Base-by-base conservation (phyloP, 1,140 invertebrate species). In the Melanaphis sacchari region DNA sequence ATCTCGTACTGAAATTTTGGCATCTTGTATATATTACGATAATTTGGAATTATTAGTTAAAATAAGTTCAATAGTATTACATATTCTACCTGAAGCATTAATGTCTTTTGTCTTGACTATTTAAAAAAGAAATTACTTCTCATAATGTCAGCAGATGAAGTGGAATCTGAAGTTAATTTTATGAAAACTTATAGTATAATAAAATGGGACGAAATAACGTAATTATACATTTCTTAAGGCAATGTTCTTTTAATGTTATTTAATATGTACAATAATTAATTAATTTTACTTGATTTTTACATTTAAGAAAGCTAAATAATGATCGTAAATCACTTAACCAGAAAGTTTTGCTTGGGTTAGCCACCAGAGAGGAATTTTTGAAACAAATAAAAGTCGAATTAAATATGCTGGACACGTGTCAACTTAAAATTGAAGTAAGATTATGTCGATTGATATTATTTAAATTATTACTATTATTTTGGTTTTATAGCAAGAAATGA, bases 151-250 rank as follows among this genome's bases (percentile, higher is more conserved):
- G 2, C 91, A 0, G 91, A 85, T 4, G 91, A 85, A 84, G 21
- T 49, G 18, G 76, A 82, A 21, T n/a, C 89, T 24, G 91, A 93
- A 49, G 21, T 36, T 1, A 36, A 85, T 82, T 93, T 93, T 11
- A 93, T 93, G 91, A 93, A 93, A 81, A 84, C 91, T 38, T 52
- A 82, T 22, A 82, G 81, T 21, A 93, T 93, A 11, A 40, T 93
- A 36, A 84, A 93, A 84, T 40, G 36, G 36, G 91, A 93, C 6
- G 36, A 84, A 54, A 11, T 93, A 36, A 82, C 52, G 91, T 93
- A 84, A 93, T 38, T 18, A 22, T 41, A 40, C 9, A 41, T 85
- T 41, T 41, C 26, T 41, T 24, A 85, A 85, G 1, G 6, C 6
- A 41, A 9, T 84, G 9, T 66, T 66, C n/a, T 59, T 66, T 41